Evolutionary conservation across 2,888 invertebrate species (phyloP), one percentile per base, ranked within the genome.

Genomic region (Drosophila neonasuta): DNA sequence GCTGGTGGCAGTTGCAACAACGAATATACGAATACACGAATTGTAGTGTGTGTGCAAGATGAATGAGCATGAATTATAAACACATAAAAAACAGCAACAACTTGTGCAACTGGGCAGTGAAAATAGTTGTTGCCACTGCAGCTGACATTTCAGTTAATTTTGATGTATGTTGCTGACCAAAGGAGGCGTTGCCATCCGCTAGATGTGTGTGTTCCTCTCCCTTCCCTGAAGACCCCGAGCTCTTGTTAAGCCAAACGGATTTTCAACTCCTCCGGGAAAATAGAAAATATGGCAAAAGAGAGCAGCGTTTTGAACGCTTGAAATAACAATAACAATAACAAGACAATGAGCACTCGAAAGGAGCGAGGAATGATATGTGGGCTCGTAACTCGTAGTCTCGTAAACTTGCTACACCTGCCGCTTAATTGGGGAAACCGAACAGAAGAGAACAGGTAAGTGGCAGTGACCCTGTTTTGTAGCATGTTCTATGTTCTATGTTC

Each of bases 31-130:
- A 36, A 36, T 36, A 36, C 34, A 36, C 34, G 34, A 36, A 11
- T 36, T 11, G 5, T 11, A 10, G n/a, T 11, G 39, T 59, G 59
- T 62, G 74, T 67, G 74, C 67, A 74, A 82, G 81, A 82, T 82
- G 81, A 82, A 82, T 82, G 81, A 82, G 81, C 81, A 82, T 79
- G 83, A 82, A 82, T 82, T 82, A 82, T 82, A 82, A 82, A 83
- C 83, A 83, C 80, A 81, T 78, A 81, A 81, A 81, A 79, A 76
- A 71, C 41, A 46, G 48, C 64, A 71, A 61, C 66, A 68, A 65
- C 63, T 73, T 51, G 52, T 51, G 52, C 50, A 59, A 66, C 58
- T 66, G 65, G 57, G 24, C 69, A 74, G 66, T 69, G 66, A 56
- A 65, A 79, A 80, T 78, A 80, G 76, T 78, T 73, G 80, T 80